Conservation (phyloP, 2,113 vertebrate genomes). For the Tragelaphus buxtoni region DNA sequence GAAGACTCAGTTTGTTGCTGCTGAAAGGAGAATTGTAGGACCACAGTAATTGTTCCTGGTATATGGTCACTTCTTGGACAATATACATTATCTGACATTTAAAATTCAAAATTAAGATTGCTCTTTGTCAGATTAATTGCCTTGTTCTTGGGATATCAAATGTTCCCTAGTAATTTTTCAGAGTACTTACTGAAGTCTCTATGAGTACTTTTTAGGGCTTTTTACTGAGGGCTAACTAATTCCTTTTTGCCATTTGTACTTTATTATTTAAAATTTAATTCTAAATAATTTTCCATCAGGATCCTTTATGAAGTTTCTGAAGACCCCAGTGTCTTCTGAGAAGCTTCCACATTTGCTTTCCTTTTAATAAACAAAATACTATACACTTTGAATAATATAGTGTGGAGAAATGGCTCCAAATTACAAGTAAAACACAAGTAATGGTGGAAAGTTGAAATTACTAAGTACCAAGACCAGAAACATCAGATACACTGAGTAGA, state of each 20-base stretch:
- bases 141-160: neutral
- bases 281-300: neutral
- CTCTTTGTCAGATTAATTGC: neutral
- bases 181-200: neutral
- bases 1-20: neutral
- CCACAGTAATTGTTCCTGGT: neutral
- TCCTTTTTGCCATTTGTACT: neutral
- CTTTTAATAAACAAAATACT: neutral
- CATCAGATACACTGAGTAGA: neutral
- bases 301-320: neutral
- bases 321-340: neutral
- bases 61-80: neutral
- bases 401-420: neutral
- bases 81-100: neutral
- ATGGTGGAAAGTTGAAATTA: neutral
- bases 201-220: neutral
- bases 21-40: neutral
- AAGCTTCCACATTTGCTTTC: neutral
- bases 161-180: neutral
- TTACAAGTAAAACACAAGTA: conserved; percentile 1
- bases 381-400: neutral
- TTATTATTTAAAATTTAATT: conserved; percentile 10
- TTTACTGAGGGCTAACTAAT: neutral
- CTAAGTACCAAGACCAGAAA: neutral
- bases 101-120: neutral